Percentiles rank a stretch among this genome's conserved stretches.
These are phyloP conservation scores for Drosophila kanapiae DNA, from an alignment of 1,140 invertebrate genomes.

Conservation along the genomic window DNA sequence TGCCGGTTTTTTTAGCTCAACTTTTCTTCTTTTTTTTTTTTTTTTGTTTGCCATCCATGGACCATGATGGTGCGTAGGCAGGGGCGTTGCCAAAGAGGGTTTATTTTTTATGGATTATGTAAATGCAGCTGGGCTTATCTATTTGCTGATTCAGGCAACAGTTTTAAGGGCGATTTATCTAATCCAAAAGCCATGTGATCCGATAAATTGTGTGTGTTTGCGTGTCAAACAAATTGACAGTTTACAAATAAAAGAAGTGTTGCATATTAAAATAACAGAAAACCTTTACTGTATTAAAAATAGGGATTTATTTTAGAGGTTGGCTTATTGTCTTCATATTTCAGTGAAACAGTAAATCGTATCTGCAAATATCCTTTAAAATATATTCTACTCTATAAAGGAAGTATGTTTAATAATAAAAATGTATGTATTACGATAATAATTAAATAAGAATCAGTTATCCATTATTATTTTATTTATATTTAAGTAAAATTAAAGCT, in stretches of 20 bases:
- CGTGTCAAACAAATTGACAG: constrained; percentile 8
- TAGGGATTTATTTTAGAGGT: background rate
- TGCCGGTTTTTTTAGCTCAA: constrained; percentile 22
- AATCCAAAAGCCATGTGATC: constrained; percentile 5
- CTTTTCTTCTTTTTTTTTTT: constrained; percentile 18
- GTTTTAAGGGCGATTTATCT: constrained; percentile 1
- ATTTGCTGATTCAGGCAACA: constrained; percentile 1
- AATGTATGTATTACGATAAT: too few species aligned
- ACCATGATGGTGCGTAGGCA: constrained; percentile 27
- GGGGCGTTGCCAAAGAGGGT: constrained; percentile 10
- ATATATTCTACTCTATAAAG: too few species aligned
- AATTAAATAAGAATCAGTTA: too few species aligned
- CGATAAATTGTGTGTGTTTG: background rate
- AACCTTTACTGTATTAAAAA: background rate
- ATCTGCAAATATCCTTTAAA: too few species aligned
- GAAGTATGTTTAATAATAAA: too few species aligned
- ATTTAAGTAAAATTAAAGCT: too few species aligned
- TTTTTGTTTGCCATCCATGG: background rate
- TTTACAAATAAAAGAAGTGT: constrained; percentile 2
- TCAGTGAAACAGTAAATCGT: background rate
- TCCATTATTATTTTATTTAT: too few species aligned
- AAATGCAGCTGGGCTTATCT: constrained; percentile 18
- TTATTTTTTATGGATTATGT: constrained; percentile 10
- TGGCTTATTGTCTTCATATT: background rate
- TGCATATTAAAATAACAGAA: background rate